Conservation (phyloP, 2,797 vertebrate species). For the Pipistrellus pipistrellus region DNA sequence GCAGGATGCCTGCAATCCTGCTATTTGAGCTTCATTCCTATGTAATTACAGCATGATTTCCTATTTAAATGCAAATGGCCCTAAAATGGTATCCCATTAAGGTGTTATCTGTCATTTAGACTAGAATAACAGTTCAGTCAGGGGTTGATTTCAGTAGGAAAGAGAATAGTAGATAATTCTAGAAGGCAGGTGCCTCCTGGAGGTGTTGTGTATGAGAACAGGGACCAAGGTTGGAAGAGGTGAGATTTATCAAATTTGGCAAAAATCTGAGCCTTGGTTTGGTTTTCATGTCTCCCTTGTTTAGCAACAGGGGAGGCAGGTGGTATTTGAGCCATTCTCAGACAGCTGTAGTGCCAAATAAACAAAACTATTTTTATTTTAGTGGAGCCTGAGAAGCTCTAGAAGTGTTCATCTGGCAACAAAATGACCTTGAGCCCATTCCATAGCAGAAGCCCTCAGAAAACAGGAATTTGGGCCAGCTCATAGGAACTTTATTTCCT, state of each 20-base stretch:
- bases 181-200: background rate
- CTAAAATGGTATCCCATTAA: conserved; percentile 39
- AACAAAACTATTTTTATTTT: background rate
- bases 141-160: conserved; percentile 31
- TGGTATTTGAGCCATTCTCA: background rate
- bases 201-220: background rate
- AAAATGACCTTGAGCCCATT: background rate
- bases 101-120: conserved; percentile 39
- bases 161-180: background rate
- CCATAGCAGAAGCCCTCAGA: background rate
- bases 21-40: conserved; percentile 53
- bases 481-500: background rate
- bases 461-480: background rate
- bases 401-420: background rate
- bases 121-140: background rate
- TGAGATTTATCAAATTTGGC: background rate
- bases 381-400: background rate
- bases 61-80: conserved; percentile 77
- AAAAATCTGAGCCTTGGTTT: background rate
- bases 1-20: background rate
- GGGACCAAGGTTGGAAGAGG: background rate
- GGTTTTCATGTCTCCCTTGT: background rate
- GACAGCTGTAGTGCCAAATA: background rate
- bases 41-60: conserved; percentile 62
- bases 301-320: background rate